Conservation (phyloP, 2,888 invertebrate species). For the Notodromas monacha region DNA sequence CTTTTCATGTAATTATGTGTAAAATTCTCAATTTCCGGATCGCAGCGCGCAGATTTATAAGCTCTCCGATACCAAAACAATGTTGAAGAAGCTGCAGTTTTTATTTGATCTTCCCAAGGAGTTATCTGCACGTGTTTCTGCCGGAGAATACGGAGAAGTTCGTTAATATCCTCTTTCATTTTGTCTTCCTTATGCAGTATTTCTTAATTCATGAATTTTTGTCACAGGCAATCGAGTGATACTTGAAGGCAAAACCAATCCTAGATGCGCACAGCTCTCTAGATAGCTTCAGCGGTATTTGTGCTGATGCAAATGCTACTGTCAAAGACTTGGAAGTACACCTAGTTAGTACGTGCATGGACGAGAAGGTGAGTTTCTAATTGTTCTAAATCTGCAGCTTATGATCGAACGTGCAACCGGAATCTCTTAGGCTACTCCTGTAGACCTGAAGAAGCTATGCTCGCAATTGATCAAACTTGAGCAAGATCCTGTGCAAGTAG, state of each 20-base stretch:
- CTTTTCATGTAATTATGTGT: no score
- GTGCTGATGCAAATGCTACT: slow-evolving; percentile 57
- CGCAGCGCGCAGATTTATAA: slow-evolving; percentile 60
- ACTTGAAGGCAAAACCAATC: slow-evolving; percentile 63
- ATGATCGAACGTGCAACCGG: no score
- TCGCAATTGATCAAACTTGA: no score
- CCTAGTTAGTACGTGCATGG: no score
- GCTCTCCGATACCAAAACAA: slow-evolving; percentile 52
- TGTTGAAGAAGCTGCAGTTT: slow-evolving; percentile 69
- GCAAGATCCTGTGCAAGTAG: no score
- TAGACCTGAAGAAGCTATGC: no score
- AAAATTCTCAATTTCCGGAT: slow-evolving; percentile 23
- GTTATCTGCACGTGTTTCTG: slow-evolving; percentile 47
- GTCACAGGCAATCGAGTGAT: slow-evolving; percentile 52
- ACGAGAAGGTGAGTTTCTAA: no score
- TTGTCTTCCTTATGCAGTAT: slow-evolving; percentile 7
- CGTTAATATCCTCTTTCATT: slow-evolving; percentile 7
- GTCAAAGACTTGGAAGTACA: slow-evolving; percentile 51
- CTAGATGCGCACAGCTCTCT: slow-evolving; percentile 67
- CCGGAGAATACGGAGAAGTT: slow-evolving; percentile 41
- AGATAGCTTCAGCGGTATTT: slow-evolving; percentile 77
- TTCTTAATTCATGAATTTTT: no score
- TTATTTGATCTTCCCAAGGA: slow-evolving; percentile 67
- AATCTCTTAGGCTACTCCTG: no score
- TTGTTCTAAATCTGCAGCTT: no score